Percentiles rank a stretch among this genome's conserved stretches.
phyloP scores from a whole-genome alignment of 2,797 vertebrate species.

The Miichthys miiuy region DNA sequence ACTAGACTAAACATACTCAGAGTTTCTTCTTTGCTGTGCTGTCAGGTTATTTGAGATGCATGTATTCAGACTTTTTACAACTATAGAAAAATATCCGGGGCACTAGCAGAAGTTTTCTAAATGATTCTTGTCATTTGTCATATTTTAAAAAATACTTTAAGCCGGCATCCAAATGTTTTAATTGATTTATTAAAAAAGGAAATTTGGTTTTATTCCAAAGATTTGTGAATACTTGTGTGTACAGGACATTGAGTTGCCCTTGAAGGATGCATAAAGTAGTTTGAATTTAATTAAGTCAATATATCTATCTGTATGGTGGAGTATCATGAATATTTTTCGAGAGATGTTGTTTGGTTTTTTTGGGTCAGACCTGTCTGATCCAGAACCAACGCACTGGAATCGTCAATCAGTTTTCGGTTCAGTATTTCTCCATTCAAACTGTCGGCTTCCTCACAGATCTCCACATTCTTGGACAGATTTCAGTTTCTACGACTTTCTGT shows the following conservation, averaged over 20 bases:
- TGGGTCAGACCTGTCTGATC: not conserved
- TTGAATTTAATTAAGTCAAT: not conserved
- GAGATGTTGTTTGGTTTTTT: conserved; percentile 9
- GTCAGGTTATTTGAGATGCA: not conserved
- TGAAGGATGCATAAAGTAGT: not conserved
- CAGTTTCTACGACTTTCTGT: not conserved
- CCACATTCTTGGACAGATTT: not conserved
- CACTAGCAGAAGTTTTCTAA: not conserved
- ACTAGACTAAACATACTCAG: not conserved
- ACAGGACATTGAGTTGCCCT: not conserved
- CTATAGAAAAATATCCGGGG: not conserved
- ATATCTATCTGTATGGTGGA: not conserved
- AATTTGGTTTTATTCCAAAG: not conserved
- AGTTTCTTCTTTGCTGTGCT: not conserved
- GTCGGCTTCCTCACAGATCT: conserved; percentile 1
- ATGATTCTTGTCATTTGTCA: not conserved
- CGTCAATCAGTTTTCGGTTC: not conserved
- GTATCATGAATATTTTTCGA: not conserved
- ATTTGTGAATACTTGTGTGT: not conserved
- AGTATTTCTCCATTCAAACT: not conserved
- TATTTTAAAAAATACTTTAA: not conserved
- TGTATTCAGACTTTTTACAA: not conserved
- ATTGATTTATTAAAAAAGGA: not conserved
- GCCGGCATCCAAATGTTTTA: not conserved
- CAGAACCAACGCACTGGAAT: not conserved